Percentiles rank a stretch among this genome's conserved stretches.
phyloP scores from a whole-genome alignment of 1,140 invertebrate genomes.

The Drosophila erecta region DNA sequence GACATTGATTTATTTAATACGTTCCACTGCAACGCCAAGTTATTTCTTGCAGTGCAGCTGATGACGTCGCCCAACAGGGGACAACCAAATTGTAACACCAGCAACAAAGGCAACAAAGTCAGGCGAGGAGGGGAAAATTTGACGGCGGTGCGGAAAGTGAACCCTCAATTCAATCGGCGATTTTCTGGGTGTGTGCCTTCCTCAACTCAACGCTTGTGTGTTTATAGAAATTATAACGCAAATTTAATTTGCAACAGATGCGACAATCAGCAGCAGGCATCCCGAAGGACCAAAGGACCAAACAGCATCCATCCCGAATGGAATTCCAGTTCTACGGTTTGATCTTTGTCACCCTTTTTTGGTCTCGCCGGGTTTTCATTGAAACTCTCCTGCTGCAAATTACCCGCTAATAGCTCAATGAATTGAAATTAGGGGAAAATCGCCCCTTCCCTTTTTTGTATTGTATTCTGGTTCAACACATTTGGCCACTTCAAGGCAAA shows the following conservation, averaged over 20 bases:
- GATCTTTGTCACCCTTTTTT: conserved; percentile 75
- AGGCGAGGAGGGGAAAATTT: conserved; percentile 19
- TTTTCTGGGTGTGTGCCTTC: conserved; percentile 62
- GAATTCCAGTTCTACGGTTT: conserved; percentile 65
- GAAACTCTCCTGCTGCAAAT: conserved; percentile 67
- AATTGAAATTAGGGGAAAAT: conserved; percentile 68
- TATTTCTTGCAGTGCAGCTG: conserved; percentile 12
- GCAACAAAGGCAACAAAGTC: conserved; percentile 61
- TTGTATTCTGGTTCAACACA: conserved; percentile 55
- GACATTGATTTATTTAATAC: too few relatives aligned
- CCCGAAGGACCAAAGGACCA: conserved; percentile 34
- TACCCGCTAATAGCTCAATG: conserved; percentile 82
- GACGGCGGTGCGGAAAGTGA: conserved; percentile 24
- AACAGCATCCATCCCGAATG: conserved; percentile 27
- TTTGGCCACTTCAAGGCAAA: conserved; percentile 78
- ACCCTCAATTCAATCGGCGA: conserved; percentile 73
- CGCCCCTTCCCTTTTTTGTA: neutral
- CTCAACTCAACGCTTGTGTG: conserved; percentile 32
- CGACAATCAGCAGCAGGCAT: conserved; percentile 64
- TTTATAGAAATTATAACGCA: conserved; percentile 83
- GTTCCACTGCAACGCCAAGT: too few relatives aligned
- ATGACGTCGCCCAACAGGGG: conserved; percentile 47
- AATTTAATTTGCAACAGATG: conserved; percentile 85
- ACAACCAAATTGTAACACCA: conserved; percentile 79
- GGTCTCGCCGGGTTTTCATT: conserved; percentile 20